phyloP scores from a whole-genome alignment of 2,113 vertebrate species.

The Epinephelus lanceolatus region DNA sequence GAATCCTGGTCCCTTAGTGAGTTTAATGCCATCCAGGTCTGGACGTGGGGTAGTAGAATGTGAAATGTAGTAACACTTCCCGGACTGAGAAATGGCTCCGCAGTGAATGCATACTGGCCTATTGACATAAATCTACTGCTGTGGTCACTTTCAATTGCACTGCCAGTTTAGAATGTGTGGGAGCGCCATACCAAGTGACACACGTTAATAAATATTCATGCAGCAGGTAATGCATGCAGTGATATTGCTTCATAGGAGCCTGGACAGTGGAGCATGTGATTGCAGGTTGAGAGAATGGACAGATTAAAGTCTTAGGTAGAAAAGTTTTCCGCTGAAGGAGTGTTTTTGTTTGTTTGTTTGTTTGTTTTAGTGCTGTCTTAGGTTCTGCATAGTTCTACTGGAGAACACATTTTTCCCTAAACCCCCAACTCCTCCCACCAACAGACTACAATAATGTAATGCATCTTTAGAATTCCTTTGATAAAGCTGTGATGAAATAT shows the following conservation, averaged over 20 bases:
- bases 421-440: neutral
- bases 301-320: slow-evolving; percentile 11
- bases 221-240: slow-evolving; percentile 49
- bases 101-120: slow-evolving; percentile 54
- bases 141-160: slow-evolving; percentile 70
- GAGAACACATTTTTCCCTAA: neutral
- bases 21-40: slow-evolving; percentile 72
- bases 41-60: slow-evolving; percentile 66
- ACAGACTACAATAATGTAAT: neutral
- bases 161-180: slow-evolving; percentile 58
- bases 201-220: slow-evolving; percentile 75
- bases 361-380: neutral
- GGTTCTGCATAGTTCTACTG: neutral
- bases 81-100: slow-evolving; percentile 65
- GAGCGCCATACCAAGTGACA: slow-evolving; percentile 54
- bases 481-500: neutral
- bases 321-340: neutral
- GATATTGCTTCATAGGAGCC: slow-evolving; percentile 38
- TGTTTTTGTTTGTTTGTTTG: neutral
- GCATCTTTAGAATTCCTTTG: neutral
- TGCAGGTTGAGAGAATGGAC: slow-evolving; percentile 8
- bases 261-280: slow-evolving; percentile 29
- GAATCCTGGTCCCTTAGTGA: slow-evolving; percentile 70
- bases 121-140: slow-evolving; percentile 69
- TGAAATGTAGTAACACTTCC: slow-evolving; percentile 74